Evolutionary conservation across 2,113 vertebrate genomes (phyloP).

Genomic region (Aegithalos caudatus): DNA sequence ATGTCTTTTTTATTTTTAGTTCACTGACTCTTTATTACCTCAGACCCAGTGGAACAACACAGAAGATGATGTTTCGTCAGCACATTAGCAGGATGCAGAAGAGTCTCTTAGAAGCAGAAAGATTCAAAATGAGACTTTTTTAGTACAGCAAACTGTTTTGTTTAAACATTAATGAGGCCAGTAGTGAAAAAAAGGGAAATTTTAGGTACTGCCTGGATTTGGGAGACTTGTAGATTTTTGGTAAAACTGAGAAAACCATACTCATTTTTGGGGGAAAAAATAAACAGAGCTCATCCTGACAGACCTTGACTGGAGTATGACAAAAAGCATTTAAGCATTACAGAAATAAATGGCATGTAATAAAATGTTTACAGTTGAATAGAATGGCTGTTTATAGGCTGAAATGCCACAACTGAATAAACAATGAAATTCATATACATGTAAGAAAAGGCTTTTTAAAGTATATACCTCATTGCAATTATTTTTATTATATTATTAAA

Average conservation of each 20-base stretch:
- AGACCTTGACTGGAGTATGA: not conserved
- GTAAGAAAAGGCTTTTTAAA: not conserved
- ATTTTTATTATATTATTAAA: not conserved
- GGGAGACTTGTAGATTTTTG: not conserved
- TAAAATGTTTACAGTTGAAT: not conserved
- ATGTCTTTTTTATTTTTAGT: not conserved
- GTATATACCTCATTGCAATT: not conserved
- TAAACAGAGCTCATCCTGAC: not conserved
- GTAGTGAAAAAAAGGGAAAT: not conserved
- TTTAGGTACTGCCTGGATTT: not conserved
- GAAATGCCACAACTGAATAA: not conserved
- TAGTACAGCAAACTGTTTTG: not conserved
- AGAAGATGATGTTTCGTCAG: not conserved
- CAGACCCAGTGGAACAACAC: rapidly evolving
- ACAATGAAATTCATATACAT: not conserved
- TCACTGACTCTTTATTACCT: not conserved
- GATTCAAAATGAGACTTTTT: not conserved
- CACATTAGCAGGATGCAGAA: not conserved
- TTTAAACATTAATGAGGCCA: not conserved
- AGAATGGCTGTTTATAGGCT: not conserved
- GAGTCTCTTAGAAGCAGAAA: not conserved
- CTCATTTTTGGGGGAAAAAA: not conserved
- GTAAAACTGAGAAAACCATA: not conserved
- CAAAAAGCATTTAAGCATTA: not conserved
- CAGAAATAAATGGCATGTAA: not conserved